These are phyloP conservation scores for Brachionus manjavacas DNA, from an alignment of 1,140 invertebrate species.

Conservation along the genomic window DNA sequence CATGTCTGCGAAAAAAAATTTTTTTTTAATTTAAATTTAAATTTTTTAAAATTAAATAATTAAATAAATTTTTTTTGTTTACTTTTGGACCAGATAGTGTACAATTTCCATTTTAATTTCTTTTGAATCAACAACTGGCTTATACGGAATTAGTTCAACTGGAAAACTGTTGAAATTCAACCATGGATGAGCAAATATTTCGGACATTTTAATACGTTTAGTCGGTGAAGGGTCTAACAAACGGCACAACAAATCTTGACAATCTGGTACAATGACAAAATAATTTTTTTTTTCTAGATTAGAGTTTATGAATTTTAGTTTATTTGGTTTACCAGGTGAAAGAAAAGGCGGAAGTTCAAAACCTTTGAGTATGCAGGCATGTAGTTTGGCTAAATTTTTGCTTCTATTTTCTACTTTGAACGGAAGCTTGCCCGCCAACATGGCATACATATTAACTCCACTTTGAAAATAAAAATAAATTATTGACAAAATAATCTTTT, in stretches of 20 bases:
- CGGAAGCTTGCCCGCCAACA: slow-evolving; percentile 41
- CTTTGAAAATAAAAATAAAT: slow-evolving; percentile 24
- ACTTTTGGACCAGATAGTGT: slow-evolving; percentile 40
- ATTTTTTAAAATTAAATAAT: not conserved
- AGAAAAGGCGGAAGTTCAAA: slow-evolving; percentile 47
- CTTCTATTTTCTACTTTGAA: slow-evolving; percentile 43
- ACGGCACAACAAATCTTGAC: slow-evolving; percentile 47
- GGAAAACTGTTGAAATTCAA: slow-evolving; percentile 41
- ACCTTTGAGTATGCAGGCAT: slow-evolving; percentile 49
- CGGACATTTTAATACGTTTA: slow-evolving; percentile 48
- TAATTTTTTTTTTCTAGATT: not conserved
- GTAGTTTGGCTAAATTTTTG: slow-evolving; percentile 48
- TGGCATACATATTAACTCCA: slow-evolving; percentile 43
- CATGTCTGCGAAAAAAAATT: slow-evolving; percentile 22
- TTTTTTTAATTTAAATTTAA: too few relatives aligned
- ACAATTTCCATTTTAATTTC: slow-evolving; percentile 33
- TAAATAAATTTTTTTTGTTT: not conserved
- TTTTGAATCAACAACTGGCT: not conserved
- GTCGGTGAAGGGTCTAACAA: slow-evolving; percentile 47
- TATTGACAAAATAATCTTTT: not conserved
- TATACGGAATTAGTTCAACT: slow-evolving; percentile 33
- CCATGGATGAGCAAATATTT: slow-evolving; percentile 48
- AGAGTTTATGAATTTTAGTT: not conserved
- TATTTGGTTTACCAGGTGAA: slow-evolving; percentile 45
- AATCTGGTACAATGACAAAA: slow-evolving; percentile 44